Evolutionary conservation across 2,888 invertebrate species (phyloP).

Genomic region (Synanthedon tipuliformis): DNA sequence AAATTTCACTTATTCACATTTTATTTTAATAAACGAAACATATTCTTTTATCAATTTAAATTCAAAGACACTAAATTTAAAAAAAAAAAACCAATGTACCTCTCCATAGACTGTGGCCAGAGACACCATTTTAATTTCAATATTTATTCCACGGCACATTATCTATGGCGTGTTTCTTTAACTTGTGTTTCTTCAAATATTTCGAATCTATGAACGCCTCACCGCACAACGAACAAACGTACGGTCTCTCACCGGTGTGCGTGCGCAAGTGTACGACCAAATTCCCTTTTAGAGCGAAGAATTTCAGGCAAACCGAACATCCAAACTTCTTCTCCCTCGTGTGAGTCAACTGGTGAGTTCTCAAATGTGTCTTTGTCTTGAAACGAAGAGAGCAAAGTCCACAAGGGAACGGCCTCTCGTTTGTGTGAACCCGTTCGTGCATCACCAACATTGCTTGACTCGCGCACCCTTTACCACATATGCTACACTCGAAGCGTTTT

Average conservation of each 20-base stretch:
- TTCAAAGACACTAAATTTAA: too few relatives aligned
- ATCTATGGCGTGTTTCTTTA: conserved; percentile 56
- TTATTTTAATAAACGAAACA: too few relatives aligned
- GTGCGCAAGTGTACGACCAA: conserved; percentile 61
- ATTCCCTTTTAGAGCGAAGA: conserved; percentile 64
- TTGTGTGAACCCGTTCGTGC: conserved; percentile 65
- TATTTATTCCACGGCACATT: conserved; percentile 58
- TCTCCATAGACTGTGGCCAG: too few relatives aligned
- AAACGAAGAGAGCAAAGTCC: conserved; percentile 54
- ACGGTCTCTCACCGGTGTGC: conserved; percentile 64
- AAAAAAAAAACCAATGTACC: too few relatives aligned
- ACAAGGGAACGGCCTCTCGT: conserved; percentile 59
- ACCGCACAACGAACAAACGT: conserved; percentile 51
- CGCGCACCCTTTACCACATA: conserved; percentile 56
- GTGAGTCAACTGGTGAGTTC: conserved; percentile 63
- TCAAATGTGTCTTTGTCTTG: conserved; percentile 61
- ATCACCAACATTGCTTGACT: conserved; percentile 63
- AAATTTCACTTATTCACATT: too few relatives aligned
- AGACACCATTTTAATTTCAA: conserved; percentile 10
- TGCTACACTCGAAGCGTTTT: conserved; percentile 51
- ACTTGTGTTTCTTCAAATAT: conserved; percentile 62
- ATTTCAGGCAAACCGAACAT: conserved; percentile 65
- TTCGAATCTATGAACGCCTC: conserved; percentile 67
- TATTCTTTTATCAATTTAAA: too few relatives aligned
- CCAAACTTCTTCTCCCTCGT: conserved; percentile 65